Base-by-base conservation (phyloP, 2,797 vertebrate species). In the Decapterus maruadsi region DNA sequence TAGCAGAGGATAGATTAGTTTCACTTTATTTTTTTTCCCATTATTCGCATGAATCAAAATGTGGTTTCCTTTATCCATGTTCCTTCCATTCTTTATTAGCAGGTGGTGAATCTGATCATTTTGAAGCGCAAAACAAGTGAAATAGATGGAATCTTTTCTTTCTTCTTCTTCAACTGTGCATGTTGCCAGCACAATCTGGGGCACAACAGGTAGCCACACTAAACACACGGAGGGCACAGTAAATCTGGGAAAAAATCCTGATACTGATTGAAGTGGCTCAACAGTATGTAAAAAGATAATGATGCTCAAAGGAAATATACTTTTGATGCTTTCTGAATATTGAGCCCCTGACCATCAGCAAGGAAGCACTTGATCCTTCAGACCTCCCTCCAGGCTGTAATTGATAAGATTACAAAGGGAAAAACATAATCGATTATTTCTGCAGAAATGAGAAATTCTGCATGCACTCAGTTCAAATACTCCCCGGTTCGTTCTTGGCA, bases 1-100 rank as follows among this genome's bases (percentile, higher is more conserved):
- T 7, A 17, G 57, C 22, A 34, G 34, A 38, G 42, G 36, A 51
- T 43, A 51, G 31, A 74, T 69, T 55, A 46, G n/a, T 20, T 16
- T 51, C 34, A 6, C 34, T 64, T 50, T 8, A 45, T 42, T 36
- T 36, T 54, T 76, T 77, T 68, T 77, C 64, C 13, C 29, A 63
- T 54, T 48, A 68, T 46, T 34, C 36, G 34, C 42, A n/a, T 36
- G 20, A 68, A 54, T 60, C 31, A 11, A 63, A 51, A 46, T 16
- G 46, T 45, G 12, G 62, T 66, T 56, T 75, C n/a, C 31, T 34
- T 62, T 12, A 50, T 34, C 19, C 38, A 22, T 62, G 57, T 72
- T 68, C 65, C 53, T 42, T 29, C 2, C 34, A 36, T 50, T 72
- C 8, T 40, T 59, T 22, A 76, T 56, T 13, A 17, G 56, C 22